phyloP scores from a whole-genome alignment of 2,113 vertebrate genomes.

The Pygoscelis adeliae region DNA sequence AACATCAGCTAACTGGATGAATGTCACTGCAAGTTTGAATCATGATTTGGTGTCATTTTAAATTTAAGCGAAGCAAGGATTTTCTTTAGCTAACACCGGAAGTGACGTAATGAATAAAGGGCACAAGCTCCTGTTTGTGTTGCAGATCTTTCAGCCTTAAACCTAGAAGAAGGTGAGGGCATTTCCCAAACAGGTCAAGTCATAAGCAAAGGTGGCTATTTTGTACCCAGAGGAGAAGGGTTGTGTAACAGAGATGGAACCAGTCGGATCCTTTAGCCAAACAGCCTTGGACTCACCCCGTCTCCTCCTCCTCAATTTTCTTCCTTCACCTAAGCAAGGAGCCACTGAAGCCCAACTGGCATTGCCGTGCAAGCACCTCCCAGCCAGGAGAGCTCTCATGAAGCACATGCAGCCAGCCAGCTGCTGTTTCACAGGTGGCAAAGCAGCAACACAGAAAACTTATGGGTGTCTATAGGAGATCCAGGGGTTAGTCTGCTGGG shows the following conservation, averaged over 20 bases:
- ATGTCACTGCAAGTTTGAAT: conserved; percentile 61
- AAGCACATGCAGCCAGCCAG: not conserved
- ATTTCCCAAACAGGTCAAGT: not conserved
- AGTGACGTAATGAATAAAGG: conserved; percentile 39
- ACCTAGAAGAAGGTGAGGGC: not conserved
- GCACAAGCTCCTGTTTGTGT: conserved; percentile 15
- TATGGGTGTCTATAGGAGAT: not conserved
- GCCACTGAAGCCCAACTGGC: rapidly evolving
- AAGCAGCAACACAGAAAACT: not conserved
- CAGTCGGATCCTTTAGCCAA: not conserved
- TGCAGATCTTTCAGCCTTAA: conserved; percentile 26
- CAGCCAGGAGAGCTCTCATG: not conserved
- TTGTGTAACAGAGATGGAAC: not conserved
- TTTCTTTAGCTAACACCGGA: conserved; percentile 29
- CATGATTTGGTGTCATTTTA: conserved; percentile 49
- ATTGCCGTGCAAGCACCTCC: not conserved
- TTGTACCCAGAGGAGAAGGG: not conserved
- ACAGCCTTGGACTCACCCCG: not conserved
- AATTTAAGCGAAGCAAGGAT: conserved; percentile 26
- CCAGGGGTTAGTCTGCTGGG: not conserved
- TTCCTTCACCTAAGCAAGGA: not conserved
- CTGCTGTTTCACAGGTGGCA: not conserved
- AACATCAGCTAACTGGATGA: conserved; percentile 54
- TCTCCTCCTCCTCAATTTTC: not conserved
- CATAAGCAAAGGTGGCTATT: not conserved